These are phyloP conservation scores for Anticlea derivata DNA, from an alignment of 2,888 invertebrate species.

Conservation along the genomic window DNA sequence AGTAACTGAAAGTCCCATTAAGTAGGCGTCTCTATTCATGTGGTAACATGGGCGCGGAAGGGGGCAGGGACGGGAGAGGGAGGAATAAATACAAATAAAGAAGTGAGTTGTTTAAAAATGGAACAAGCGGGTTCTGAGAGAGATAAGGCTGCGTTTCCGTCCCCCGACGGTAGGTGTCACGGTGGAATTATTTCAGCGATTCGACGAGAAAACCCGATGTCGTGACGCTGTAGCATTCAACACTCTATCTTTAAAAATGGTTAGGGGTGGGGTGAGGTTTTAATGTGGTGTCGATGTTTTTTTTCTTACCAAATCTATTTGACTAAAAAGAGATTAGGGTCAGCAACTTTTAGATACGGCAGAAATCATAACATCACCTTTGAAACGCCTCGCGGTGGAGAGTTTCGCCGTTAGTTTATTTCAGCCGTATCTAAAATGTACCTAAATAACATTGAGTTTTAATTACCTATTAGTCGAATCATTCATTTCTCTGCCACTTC, in stretches of 20 bases:
- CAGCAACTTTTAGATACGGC: no score
- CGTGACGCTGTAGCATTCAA: slow-evolving; percentile 77
- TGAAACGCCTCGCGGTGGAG: no score
- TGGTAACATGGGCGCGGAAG: slow-evolving; percentile 69
- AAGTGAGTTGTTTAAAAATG: slow-evolving; percentile 83
- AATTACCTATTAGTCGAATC: no score
- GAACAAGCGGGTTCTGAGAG: slow-evolving; percentile 78
- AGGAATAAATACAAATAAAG: slow-evolving; percentile 79
- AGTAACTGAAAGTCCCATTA: slow-evolving; percentile 83
- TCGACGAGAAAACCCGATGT: slow-evolving; percentile 77
- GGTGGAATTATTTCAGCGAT: slow-evolving; percentile 80
- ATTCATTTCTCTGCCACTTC: no score
- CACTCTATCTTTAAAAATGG: slow-evolving; percentile 80
- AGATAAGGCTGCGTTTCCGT: slow-evolving; percentile 83
- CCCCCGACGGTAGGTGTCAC: slow-evolving; percentile 61
- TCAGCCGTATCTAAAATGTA: no score
- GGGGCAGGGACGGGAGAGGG: slow-evolving; percentile 48
- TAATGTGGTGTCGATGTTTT: slow-evolving; percentile 20
- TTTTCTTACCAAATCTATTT: no score
- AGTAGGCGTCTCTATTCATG: slow-evolving; percentile 80
- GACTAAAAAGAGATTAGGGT: no score
- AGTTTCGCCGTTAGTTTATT: no score
- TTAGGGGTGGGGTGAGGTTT: slow-evolving; percentile 53
- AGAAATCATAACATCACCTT: no score
- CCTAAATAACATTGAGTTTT: no score